A percentile compares a stretch with the other conserved stretches of the same genome.
phyloP scores from a whole-genome alignment of 2,888 invertebrate species.

The Scelioninae gen. 2 region DNA sequence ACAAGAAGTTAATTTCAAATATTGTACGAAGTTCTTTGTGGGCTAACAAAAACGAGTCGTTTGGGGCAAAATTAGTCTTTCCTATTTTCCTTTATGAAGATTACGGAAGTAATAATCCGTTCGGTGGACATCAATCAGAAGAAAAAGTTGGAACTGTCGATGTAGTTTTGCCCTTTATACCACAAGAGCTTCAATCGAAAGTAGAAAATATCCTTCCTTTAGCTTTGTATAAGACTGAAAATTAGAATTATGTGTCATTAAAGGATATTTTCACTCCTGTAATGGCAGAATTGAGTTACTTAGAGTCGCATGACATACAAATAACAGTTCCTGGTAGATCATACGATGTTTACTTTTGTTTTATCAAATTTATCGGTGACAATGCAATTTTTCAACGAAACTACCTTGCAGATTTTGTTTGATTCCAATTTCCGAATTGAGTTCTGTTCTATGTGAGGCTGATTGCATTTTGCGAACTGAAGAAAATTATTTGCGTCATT shows the following conservation, averaged over 20 bases:
- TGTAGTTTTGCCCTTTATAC: constrained; percentile 37
- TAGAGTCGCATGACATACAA: constrained; percentile 35
- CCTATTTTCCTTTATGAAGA: constrained; percentile 16
- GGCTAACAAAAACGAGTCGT: constrained; percentile 17
- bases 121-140: constrained; percentile 41
- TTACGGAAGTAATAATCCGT: constrained; percentile 41
- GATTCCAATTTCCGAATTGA: not conserved
- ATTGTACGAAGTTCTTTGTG: constrained; percentile 36
- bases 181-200: constrained; percentile 47
- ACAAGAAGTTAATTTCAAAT: constrained; percentile 22
- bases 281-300: constrained; percentile 34
- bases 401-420: constrained; percentile 47
- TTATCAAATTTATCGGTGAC: constrained; percentile 48
- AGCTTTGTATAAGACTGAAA: constrained; percentile 43
- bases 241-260: constrained; percentile 31
- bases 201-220: constrained; percentile 31
- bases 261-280: constrained; percentile 21
- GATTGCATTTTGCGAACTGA: constrained; percentile 10
- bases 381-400: constrained; percentile 43
- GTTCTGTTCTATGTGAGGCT: constrained; percentile 1
- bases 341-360: constrained; percentile 31
- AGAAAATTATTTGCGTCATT: constrained; percentile 7
- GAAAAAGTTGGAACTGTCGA: constrained; percentile 42
- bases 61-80: constrained; percentile 26
- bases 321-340: constrained; percentile 18